These are phyloP conservation scores for Sciaenops ocellatus DNA, from an alignment of 2,797 vertebrate genomes.

Conservation along the genomic window DNA sequence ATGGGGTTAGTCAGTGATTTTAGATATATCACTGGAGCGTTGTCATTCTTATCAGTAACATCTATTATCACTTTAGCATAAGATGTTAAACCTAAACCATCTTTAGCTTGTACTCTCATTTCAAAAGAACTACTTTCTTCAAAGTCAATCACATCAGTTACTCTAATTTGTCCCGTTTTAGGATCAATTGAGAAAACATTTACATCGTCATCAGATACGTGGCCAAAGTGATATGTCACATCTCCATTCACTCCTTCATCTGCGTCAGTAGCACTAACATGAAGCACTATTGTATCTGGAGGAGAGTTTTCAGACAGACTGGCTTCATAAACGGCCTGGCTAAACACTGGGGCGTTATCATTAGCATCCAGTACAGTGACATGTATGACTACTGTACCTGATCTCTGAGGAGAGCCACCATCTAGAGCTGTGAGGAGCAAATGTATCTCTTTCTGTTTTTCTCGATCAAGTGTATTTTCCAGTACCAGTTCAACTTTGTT, in stretches of 20 bases:
- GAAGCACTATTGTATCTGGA: constrained; percentile 40
- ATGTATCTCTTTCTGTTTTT: constrained; percentile 58
- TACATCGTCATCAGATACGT: constrained; percentile 25
- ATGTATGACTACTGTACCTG: constrained; percentile 66
- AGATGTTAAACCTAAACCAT: constrained; percentile 40
- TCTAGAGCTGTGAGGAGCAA: constrained; percentile 68
- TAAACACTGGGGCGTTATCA: constrained; percentile 56
- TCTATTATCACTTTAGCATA: constrained; percentile 21
- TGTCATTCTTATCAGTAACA: constrained; percentile 79
- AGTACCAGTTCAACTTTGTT: constrained; percentile 71
- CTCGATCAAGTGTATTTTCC: constrained; percentile 77
- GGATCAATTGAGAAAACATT: constrained; percentile 62
- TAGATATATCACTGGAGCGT: constrained; percentile 36
- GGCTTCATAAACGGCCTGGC: constrained; percentile 65
- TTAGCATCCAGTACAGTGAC: constrained; percentile 74
- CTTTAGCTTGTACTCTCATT: constrained; percentile 63
- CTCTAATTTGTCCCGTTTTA: constrained; percentile 63
- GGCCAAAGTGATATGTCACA: constrained; percentile 80
- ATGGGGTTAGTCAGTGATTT: neutral
- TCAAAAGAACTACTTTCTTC: constrained; percentile 69
- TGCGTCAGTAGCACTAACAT: constrained; percentile 54
- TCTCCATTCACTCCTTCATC: constrained; percentile 81
- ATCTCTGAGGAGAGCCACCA: constrained; percentile 67
- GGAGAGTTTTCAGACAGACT: constrained; percentile 71
- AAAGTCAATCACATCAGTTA: constrained; percentile 64